Evolutionary conservation across 2,797 vertebrate species (phyloP), one percentile per base, ranked within the genome.

Genomic region (Sebastiscus tertius): DNA sequence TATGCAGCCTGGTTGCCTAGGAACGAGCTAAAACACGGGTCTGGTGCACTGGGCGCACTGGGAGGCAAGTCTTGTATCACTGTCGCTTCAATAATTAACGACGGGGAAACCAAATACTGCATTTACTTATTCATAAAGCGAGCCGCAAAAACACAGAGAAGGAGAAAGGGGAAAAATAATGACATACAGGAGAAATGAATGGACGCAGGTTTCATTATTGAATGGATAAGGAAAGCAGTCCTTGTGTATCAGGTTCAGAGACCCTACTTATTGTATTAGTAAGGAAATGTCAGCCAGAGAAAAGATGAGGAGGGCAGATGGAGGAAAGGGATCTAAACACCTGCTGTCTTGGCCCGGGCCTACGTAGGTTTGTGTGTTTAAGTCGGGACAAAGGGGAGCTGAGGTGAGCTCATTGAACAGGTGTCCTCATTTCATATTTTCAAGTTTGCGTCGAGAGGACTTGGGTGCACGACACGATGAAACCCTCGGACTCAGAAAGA

Each of bases 1-100:
- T 95, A 94, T 92, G 94, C 94, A 91, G 91, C 80, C 87, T 31
- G 91, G 96, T 96, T 96, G 96, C 96, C 93, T 95, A 94, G 96
- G 88, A 94, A 96, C 95, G 88, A 91, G 91, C 92, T 94, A 93
- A 95, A 95, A 96, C 94, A 93, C 72, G 89, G 92, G 90, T 93
- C 90, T 95, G 91, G 92, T 88, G 87, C 89, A 93, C 91, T 91
- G 92, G 90, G 90, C 88, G 90, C 94, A 92, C 94, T 94, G 92
- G 93, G 94, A 96, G 93, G 91, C 88, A 88, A 93, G 94, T 93
- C 93, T 93, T 94, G 95, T 96, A 95, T 96, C 94, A 94, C 93
- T 95, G 93, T 95, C 93, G 84, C 94, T 94, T 96, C 94, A 96
- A 96, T 96, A 96, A 96, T 96, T 96, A 94, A 96, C 91, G 87